Conservation (phyloP, 2,797 vertebrate genomes). For the Gymnocypris eckloni region DNA sequence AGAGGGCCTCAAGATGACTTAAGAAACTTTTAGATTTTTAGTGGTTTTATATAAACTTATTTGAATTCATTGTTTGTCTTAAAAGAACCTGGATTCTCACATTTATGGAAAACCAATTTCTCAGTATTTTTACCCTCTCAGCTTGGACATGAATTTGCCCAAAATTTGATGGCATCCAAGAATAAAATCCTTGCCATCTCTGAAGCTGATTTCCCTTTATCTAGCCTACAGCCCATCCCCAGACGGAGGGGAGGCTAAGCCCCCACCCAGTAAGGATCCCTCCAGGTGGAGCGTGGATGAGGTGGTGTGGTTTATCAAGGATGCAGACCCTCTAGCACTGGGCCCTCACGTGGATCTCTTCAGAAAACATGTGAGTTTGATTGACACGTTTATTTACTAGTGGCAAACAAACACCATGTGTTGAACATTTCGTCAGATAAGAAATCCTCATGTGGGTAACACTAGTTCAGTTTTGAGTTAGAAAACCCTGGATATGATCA, state of each 20-base stretch:
- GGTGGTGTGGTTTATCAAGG: slow-evolving; percentile 93
- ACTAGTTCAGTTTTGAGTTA: not conserved
- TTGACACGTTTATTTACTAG: not conserved
- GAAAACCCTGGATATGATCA: not conserved
- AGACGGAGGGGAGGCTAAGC: slow-evolving; percentile 79
- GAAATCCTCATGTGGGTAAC: not conserved
- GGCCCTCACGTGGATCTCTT: slow-evolving; percentile 94
- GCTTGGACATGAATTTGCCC: too few species aligned
- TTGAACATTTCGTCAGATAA: not conserved
- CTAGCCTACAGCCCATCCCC: slow-evolving; percentile 85
- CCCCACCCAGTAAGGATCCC: slow-evolving; percentile 85
- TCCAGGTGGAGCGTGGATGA: slow-evolving; percentile 93
- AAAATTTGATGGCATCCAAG: not conserved
- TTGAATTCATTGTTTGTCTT: not conserved
- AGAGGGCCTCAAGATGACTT: not conserved
- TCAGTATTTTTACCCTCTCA: not conserved
- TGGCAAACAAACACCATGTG: slow-evolving; percentile 12
- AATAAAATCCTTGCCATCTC: not conserved
- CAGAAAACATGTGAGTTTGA: slow-evolving; percentile 88
- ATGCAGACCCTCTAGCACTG: slow-evolving; percentile 93
- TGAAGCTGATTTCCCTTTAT: not conserved
- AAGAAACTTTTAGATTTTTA: not conserved
- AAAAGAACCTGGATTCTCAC: not conserved
- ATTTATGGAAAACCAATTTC: not conserved
- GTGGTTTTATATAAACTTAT: not conserved